phyloP scores from a whole-genome alignment of 2,113 vertebrate genomes.

The Chrysemys picta region DNA sequence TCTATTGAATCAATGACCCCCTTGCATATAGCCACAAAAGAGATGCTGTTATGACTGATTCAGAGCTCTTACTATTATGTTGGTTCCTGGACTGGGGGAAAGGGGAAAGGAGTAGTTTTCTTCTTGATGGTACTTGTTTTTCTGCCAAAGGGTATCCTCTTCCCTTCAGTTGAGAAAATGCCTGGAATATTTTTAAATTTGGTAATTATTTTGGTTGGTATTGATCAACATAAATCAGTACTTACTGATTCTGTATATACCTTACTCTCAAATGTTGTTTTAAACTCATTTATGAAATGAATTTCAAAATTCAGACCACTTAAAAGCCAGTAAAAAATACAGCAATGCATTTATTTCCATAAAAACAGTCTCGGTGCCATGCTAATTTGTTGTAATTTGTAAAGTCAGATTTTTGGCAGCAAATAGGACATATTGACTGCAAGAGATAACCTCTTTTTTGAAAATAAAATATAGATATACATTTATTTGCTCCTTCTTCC shows the following conservation, averaged over 20 bases:
- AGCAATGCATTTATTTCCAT: background rate
- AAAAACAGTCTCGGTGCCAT: background rate
- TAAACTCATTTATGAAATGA: background rate
- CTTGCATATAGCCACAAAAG: background rate
- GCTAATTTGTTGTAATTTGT: background rate
- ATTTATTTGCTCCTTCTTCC: background rate
- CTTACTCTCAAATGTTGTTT: background rate
- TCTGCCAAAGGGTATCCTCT: background rate
- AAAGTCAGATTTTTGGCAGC: background rate
- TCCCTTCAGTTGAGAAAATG: background rate
- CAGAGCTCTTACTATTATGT: background rate
- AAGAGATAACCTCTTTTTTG: background rate
- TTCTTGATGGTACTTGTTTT: background rate
- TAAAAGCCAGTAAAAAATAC: background rate
- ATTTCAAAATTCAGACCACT: conserved; percentile 1
- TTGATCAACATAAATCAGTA: background rate
- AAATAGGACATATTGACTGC: background rate
- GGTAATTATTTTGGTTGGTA: background rate
- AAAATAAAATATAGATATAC: background rate
- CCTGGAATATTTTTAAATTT: background rate
- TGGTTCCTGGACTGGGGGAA: background rate
- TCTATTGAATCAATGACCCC: background rate
- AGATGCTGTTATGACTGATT: background rate
- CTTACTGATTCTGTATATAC: background rate
- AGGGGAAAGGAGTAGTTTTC: rapidly evolving